Base-by-base conservation (phyloP, 2,797 vertebrate genomes). In the Syncerus caffer region DNA sequence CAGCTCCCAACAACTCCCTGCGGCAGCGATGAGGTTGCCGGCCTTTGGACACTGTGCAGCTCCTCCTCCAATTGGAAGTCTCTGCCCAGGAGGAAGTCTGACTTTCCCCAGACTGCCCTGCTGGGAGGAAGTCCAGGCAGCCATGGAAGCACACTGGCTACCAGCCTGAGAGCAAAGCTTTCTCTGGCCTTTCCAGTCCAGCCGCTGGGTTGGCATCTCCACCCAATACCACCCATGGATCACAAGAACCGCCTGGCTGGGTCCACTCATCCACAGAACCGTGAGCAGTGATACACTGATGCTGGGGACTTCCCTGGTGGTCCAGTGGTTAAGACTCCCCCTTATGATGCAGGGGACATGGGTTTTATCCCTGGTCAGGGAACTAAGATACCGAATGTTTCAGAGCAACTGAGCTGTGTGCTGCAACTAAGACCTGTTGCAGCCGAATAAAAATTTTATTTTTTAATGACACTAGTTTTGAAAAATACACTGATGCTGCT, bases 251-350 rank as follows among this genome's bases (percentile, higher is more conserved):
- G 0, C 7, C 51, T 16, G 1, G 31, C 62, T 16, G 19, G 76
- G 64, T 51, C 31, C n/a, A 1, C 7, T 29, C 42, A 7, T 21
- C 4, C 88, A 5, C 76, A 10, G 34, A 53, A 53, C 9, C 5
- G 0, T 27, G 45, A 64, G 57, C 4, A 9, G 8, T 0, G 1
- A 45, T 6, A n/a, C 15, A 29, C 3, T 0, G 51, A 57, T 60
- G 16, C 50, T 47, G 62, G 71, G 38, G 38, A 25, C 38, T 38
- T 74, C 38, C 71, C 38, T 6, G 34, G 64, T 71, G 64, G 64
- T 71, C n/a, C 64, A 38, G n/a, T 71, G 64, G 64, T 71, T 71
- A 71, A 71, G n/a, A 71, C 16, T 71, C 64, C 34, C 34, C 34
- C 64, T 38, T 71, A 21, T 71, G 64, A 71, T 71, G 19, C 34